Evolutionary conservation across 2,888 invertebrate genomes (phyloP).

Genomic region (Athalia circularis): DNA sequence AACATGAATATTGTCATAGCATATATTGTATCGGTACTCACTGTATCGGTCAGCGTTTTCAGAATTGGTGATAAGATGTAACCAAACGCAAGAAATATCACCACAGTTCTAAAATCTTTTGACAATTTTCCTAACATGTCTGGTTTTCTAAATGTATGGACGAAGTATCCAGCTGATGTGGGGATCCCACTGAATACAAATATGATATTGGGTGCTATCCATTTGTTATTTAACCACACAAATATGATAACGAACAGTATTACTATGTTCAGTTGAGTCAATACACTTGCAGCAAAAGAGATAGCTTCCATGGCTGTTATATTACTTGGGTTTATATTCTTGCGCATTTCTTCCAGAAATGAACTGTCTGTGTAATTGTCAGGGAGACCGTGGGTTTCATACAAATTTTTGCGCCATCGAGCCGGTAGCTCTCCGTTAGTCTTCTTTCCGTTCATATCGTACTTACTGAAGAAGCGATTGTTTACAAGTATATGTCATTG

Average conservation of each 20-base stretch:
- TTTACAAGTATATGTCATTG: not conserved
- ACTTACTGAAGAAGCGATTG: not conserved
- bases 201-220: conserved; percentile 80
- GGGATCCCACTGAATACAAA: conserved; percentile 77
- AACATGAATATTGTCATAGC: conserved; percentile 93
- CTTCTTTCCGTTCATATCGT: conserved; percentile 3
- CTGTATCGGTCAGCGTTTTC: conserved; percentile 95
- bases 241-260: conserved; percentile 84
- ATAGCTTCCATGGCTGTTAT: conserved; percentile 84
- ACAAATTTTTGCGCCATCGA: conserved; percentile 92
- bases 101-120: conserved; percentile 85
- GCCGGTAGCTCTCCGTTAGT: conserved; percentile 4
- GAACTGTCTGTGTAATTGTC: conserved; percentile 94
- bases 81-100: conserved; percentile 90
- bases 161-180: conserved; percentile 80
- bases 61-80: conserved; percentile 93
- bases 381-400: conserved; percentile 89
- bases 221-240: conserved; percentile 83
- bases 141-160: conserved; percentile 73
- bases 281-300: conserved; percentile 85
- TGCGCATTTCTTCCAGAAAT: conserved; percentile 89
- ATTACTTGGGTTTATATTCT: conserved; percentile 87
- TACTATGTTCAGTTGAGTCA: conserved; percentile 87
- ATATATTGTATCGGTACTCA: conserved; percentile 98
- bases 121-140: conserved; percentile 58